Evolutionary conservation across 2,113 vertebrate genomes (phyloP).

Genomic region (Urocolius indicus): DNA sequence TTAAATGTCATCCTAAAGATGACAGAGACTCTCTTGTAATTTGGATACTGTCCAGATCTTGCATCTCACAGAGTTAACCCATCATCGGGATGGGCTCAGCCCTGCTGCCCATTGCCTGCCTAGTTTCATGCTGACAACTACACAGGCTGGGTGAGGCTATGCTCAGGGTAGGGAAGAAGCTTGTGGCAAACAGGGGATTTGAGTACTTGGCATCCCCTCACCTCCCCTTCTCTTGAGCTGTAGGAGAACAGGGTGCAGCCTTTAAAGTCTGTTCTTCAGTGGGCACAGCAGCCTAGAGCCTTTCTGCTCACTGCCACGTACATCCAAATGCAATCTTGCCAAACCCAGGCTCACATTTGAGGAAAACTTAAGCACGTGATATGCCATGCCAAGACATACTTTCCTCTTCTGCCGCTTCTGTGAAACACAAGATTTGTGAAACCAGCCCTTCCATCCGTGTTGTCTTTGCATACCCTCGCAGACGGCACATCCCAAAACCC

Average conservation of each 20-base stretch:
- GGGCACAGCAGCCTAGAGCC: neutral
- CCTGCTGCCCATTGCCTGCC: neutral
- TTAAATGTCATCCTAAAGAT: neutral
- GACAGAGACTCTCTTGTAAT: neutral
- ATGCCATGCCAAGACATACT: neutral
- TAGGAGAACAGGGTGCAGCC: fast-evolving
- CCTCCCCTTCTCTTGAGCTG: neutral
- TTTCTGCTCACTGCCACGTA: neutral
- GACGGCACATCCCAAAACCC: neutral
- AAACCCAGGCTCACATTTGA: neutral
- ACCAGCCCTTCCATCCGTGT: neutral
- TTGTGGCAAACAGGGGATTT: neutral
- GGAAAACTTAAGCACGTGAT: neutral
- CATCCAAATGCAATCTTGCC: neutral
- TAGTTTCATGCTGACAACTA: neutral
- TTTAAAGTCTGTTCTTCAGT: neutral
- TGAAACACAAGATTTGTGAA: neutral
- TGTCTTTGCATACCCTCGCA: neutral
- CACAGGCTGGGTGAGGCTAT: neutral
- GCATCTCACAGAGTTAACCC: neutral
- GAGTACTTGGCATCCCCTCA: neutral
- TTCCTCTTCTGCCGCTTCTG: neutral
- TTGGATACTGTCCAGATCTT: neutral
- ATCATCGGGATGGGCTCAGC: fast-evolving
- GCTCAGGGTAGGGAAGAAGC: neutral